Base-by-base conservation (phyloP, 2,113 vertebrate species). In the Regulus satrapa region DNA sequence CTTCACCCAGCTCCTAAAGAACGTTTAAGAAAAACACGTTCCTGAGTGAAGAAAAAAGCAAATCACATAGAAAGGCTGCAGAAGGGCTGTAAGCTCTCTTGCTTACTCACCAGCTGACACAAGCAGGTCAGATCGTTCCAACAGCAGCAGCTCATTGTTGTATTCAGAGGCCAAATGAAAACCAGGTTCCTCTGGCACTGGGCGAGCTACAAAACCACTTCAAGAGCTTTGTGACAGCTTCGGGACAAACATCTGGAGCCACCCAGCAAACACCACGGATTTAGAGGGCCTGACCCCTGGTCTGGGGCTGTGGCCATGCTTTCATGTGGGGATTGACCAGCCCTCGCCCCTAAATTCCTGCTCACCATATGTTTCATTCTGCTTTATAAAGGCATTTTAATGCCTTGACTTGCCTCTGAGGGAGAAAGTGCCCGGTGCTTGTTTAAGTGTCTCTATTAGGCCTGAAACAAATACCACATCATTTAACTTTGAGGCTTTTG, bases 401-500 rank as follows among this genome's bases (percentile, higher is more conserved):
- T n/a, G 43, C 46, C 11, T 21, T 32, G 73, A 49, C 52, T 86
- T 3, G 26, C 34, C 61, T 61, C 54, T 6, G 52, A 71, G 76
- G 56, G 77, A 64, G 26, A 21, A 68, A 91, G 77, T 31, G 46
- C 85, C 92, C 41, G 69, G 62, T 0, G 4, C 48, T 96, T 95
- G 94, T 93, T 95, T 92, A 97, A 96, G 71, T 59, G 48, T 77
- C 85, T 79, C 89, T 91, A 95, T 94, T 95, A 92, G 85, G 54
- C 81, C 85, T 89, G 86, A 95, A 96, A 97, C 93, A 97, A 93
- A 94, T n/a, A 92, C 95, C 91, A 93, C 96, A 77, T 93, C 87
- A 81, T 88, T 97, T 95, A 94, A 95, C 89, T 92, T 45, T 4
- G 75, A 85, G 69, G 72, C 36, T 95, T 88, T 92, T 95, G 84